Evolutionary conservation across 2,113 vertebrate species (phyloP).

Genomic region (Scolopax mira): DNA sequence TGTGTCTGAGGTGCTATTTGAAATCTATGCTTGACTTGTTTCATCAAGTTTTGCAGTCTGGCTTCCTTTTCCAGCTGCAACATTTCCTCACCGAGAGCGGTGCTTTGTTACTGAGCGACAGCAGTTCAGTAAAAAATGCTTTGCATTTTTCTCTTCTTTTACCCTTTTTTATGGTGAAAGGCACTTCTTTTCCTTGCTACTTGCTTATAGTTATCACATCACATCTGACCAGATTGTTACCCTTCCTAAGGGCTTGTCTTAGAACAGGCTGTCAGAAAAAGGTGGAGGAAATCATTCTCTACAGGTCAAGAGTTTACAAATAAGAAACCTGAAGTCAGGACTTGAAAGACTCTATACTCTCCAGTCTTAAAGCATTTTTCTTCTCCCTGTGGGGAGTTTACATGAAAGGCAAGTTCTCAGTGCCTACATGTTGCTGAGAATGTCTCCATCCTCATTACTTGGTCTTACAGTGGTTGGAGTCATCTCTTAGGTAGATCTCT

Average conservation of each 20-base stretch:
- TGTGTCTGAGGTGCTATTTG: not conserved
- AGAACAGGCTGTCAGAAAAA: not conserved
- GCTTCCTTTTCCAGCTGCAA: not conserved
- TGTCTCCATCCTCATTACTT: not conserved
- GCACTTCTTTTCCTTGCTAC: not conserved
- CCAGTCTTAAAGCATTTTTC: not conserved
- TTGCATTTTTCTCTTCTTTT: not conserved
- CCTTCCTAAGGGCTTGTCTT: not conserved
- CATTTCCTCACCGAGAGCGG: not conserved
- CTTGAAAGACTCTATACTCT: not conserved
- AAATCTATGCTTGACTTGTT: not conserved
- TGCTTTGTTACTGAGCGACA: not conserved
- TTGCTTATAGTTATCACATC: not conserved
- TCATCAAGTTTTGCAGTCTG: not conserved
- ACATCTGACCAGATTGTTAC: not conserved
- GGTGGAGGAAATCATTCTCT: not conserved
- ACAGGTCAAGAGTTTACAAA: not conserved
- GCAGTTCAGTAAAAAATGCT: not conserved
- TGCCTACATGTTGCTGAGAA: not conserved
- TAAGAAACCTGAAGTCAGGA: not conserved
- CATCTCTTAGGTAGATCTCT: not conserved
- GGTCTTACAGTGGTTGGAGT: not conserved
- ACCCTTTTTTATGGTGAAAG: not conserved
- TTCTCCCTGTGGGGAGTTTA: not conserved
- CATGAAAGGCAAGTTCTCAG: not conserved